Evolutionary conservation across 2,797 vertebrate species (phyloP), one percentile per base, ranked within the genome.

Genomic region (Acestrorhynchus altus): DNA sequence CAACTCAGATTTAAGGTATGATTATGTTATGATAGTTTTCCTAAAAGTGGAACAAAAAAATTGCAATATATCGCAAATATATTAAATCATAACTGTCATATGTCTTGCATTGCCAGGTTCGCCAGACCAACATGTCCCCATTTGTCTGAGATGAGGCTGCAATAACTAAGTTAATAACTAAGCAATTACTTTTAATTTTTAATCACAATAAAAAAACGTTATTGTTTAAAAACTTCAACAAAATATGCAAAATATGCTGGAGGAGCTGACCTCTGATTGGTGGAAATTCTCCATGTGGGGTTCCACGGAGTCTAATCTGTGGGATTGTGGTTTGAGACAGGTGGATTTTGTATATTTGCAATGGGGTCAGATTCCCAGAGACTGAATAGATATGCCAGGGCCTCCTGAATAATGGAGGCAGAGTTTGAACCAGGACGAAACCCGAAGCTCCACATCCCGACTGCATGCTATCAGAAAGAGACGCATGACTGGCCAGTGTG

Each of bases 401-500:
- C 22, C 39, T 46, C 69, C 47, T 84, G 63, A 82, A 84, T 84
- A 80, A 84, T 84, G 57, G 22, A 82, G 72, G 12, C 9, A 20
- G 71, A 35, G n/a, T 77, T 74, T 67, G 31, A 69, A 70, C n/a
- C 13, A 16, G 60, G 16, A 63, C 35, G 86, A 86, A 87, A 87
- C 81, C 39, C 39, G 63, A 86, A 76, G 61, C 83, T 72, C 57
- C 63, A 31, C 42, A 47, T 77, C 57, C 59, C 64, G 52, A 79
- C 20, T 4, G 28, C 56, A 63, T 52, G 56, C 57, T 70, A 51
- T 40, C 42, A 13, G 64, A 56, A 49, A 52, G 72, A 56, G 47
- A 59, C 10, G 49, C 60, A 63, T 47, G 63, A 47, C 54, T 63
- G 69, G 22, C 11, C 15, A 15, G 51, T 9, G 26, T 70, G 28